These are phyloP conservation scores for Ectemnius continuus DNA, from an alignment of 2,888 invertebrate genomes.

Conservation along the genomic window DNA sequence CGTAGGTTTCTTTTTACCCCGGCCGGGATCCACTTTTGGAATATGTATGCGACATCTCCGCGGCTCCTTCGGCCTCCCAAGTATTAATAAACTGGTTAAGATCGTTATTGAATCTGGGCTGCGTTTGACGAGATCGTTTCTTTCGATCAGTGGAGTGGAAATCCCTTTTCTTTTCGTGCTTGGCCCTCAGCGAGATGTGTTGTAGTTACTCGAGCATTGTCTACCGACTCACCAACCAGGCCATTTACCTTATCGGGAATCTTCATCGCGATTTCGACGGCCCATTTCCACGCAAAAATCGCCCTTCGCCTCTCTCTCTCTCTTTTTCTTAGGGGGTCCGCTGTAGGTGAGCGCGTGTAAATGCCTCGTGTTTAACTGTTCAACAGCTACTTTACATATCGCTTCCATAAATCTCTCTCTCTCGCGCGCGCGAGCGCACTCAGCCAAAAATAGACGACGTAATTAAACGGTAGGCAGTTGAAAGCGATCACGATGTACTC, in stretches of 20 bases:
- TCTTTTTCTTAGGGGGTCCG: conserved; percentile 1
- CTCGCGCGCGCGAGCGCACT: too few species aligned
- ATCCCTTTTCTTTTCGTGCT: too few species aligned
- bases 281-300: too few species aligned
- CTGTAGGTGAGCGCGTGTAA: conserved; percentile 16
- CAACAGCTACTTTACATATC: conserved; percentile 33
- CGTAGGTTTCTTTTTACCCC: conserved; percentile 37
- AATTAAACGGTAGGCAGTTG: conserved; percentile 16
- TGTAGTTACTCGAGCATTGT: too few species aligned
- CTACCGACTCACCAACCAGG: too few species aligned
- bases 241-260: too few species aligned
- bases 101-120: conserved; percentile 57
- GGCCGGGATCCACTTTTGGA: conserved; percentile 27
- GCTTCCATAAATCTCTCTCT: conserved; percentile 32
- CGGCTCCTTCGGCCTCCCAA: conserved; percentile 18
- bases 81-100: conserved; percentile 58
- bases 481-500: background rate
- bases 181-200: too few species aligned
- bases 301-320: too few species aligned
- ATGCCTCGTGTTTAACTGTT: conserved; percentile 30
- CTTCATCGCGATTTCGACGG: too few species aligned
- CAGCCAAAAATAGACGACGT: conserved; percentile 23
- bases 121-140: too few species aligned
- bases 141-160: too few species aligned
- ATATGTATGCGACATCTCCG: conserved; percentile 34